Conservation (phyloP, 2,888 invertebrate species). For the Cosmopolites sordidus region DNA sequence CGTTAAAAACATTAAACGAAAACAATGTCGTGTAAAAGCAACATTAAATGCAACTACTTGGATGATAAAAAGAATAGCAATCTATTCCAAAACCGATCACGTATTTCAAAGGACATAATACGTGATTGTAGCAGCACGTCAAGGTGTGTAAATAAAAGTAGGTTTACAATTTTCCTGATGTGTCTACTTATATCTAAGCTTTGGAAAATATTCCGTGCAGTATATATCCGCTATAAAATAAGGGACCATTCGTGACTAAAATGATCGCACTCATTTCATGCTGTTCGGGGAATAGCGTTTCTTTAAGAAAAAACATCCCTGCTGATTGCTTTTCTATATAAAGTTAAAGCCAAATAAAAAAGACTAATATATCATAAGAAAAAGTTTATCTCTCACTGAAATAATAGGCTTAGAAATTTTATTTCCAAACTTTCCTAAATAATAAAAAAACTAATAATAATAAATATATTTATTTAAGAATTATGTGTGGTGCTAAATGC, state of each 20-base stretch:
- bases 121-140: slow-evolving; percentile 3
- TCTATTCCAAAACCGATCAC: slow-evolving; percentile 1
- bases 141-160: slow-evolving; percentile 6
- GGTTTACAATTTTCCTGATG: slow-evolving; percentile 5
- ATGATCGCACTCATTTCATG: slow-evolving; percentile 1
- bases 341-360: no score
- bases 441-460: no score
- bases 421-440: no score
- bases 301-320: no score
- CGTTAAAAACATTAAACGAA: neutral
- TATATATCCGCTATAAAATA: slow-evolving; percentile 5
- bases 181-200: slow-evolving; percentile 3
- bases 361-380: no score
- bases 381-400: no score
- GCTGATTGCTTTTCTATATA: no score
- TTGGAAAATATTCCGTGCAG: slow-evolving; percentile 3
- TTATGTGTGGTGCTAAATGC: no score
- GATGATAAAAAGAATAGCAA: neutral
- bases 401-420: no score
- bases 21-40: neutral
- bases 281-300: neutral
- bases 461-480: no score
- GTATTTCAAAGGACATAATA: neutral
- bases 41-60: neutral
- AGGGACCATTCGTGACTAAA: slow-evolving; percentile 4